Base-by-base conservation (phyloP, 2,113 vertebrate species). In the Bagarius yarrelli region DNA sequence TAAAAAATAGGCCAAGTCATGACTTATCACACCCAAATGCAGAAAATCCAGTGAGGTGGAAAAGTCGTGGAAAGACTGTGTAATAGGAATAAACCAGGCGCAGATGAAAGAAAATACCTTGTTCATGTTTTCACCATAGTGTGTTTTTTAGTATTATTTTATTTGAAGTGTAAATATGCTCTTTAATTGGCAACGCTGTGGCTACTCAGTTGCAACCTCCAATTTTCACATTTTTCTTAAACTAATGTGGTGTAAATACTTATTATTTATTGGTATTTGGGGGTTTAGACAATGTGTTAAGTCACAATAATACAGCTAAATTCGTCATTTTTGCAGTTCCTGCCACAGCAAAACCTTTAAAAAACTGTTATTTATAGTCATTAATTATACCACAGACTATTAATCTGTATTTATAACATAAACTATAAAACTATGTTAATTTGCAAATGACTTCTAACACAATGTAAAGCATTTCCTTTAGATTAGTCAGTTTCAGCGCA, bases 1-100 rank as follows among this genome's bases (percentile, higher is more conserved):
- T 67, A 60, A 77, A 73, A 85, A 87, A 84, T 78, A 83, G 83
- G 76, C 69, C 81, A 86, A 21, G 19, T 82, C 71, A 70, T 56
- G 76, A 78, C 73, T 75, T 73, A 76, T 77, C 66, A 82, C 70
- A 71, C 25, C 60, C 70, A 63, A 56, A 76, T 47, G 30, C 74
- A 71, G 44, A 63, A 74, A 67, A 76, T 44, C 36, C 60, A 76
- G 32, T 25, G 73, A 76, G 55, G 21, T 59, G 16, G 25, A 25
- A 66, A 57, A 66, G 21, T 34, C 13, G 14, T 74, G 18, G 30
- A 47, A 36, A 55, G 23, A 23, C 60, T 53, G 32, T 19, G 5
- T 23, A 18, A n/a, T 32, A 52, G 47, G 47, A 15, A 52, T 30
- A 25, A 71, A 14, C 23, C 32, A 63, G 30, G 23, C 74, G 40